Conservation (phyloP, 2,797 vertebrate genomes). For the Sarcophilus harrisii region DNA sequence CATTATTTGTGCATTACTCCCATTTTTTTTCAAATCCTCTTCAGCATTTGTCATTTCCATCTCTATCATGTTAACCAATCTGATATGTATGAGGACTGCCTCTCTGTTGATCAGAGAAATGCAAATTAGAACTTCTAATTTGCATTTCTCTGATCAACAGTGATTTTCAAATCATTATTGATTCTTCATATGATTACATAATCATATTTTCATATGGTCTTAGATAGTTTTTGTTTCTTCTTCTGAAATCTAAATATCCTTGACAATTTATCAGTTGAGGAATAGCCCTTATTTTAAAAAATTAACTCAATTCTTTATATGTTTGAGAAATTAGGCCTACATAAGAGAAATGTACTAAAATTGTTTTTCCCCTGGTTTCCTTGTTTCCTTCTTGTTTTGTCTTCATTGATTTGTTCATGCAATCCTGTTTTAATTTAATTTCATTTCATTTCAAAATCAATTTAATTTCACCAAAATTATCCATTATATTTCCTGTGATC, state of each 20-base stretch:
- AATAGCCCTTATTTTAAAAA: too few relatives aligned
- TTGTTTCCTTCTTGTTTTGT: not conserved
- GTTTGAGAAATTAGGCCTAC: not conserved
- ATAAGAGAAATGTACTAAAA: too few relatives aligned
- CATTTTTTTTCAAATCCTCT: not conserved
- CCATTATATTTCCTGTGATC: not conserved
- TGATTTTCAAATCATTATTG: not conserved
- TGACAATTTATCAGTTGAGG: too few relatives aligned
- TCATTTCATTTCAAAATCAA: not conserved
- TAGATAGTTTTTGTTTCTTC: not conserved
- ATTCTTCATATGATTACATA: too few relatives aligned
- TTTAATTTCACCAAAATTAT: not conserved
- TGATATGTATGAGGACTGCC: not conserved
- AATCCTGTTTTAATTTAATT: not conserved
- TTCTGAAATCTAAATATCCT: not conserved
- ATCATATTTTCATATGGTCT: not conserved
- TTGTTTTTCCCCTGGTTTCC: not conserved
- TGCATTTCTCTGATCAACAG: not conserved
- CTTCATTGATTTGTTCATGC: not conserved
- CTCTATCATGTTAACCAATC: not conserved
- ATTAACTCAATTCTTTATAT: not conserved
- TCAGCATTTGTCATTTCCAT: not conserved
- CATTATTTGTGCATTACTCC: not conserved
- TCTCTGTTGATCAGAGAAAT: too few relatives aligned
- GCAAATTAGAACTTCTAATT: not conserved